Conservation (phyloP, 2,113 vertebrate species). For the Sorex araneus region DNA sequence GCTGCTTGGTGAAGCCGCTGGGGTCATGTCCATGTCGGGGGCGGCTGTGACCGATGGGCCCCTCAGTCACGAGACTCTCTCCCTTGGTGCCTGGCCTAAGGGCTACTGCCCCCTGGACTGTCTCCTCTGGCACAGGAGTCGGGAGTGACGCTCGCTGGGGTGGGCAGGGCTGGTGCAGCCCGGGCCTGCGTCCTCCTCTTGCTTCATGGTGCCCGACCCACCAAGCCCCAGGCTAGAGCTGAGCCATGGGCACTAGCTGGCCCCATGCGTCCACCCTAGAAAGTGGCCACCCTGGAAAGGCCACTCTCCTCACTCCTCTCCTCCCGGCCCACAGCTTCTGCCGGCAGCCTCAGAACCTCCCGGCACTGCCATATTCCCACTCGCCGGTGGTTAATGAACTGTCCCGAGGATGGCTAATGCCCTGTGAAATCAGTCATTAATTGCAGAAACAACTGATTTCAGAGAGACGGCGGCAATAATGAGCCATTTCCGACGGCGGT, state of each 20-base stretch:
- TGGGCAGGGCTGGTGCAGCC: too few relatives aligned
- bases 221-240: neutral
- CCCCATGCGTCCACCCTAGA: neutral
- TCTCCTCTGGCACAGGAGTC: neutral
- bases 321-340: neutral
- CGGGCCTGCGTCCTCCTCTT: neutral
- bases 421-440: conserved; percentile 88
- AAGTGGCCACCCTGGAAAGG: neutral
- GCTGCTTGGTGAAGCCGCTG: neutral
- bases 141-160: accelerated
- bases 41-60: neutral
- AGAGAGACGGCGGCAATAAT: conserved; percentile 80
- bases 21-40: neutral
- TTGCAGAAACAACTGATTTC: conserved; percentile 88
- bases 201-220: neutral
- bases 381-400: conserved; percentile 83
- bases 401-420: conserved; percentile 82
- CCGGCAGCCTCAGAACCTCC: conserved; percentile 65
- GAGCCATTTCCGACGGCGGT: conserved; percentile 45
- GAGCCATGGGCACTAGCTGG: neutral
- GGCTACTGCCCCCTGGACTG: neutral
- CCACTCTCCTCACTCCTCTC: neutral
- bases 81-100: accelerated
- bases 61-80: neutral
- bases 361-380: conserved; percentile 58